Base-by-base conservation (phyloP, 2,888 invertebrate species). In the Andrena bicolor region DNA sequence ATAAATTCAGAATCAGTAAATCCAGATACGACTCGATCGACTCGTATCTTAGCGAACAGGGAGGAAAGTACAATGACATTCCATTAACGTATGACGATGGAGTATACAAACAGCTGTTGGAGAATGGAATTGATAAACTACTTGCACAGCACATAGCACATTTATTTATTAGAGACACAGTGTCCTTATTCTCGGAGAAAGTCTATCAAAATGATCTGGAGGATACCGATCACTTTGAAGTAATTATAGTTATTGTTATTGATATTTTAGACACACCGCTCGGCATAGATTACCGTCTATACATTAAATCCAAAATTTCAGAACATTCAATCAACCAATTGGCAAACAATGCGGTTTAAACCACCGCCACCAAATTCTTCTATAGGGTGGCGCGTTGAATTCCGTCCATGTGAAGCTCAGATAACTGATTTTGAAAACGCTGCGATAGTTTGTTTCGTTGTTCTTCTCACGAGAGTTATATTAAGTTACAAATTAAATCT, bases 361-460 rank as follows among this genome's bases (percentile, higher is more conserved):
- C 99, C 99, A 41, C 99, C 99, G 60, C 99, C 99, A 30, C 98
- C 99, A 0, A 97, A 98, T 93, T 98, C 98, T 8, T 95, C 98
- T 68, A 99, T 99, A 91, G 99, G 99, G 51, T 99, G 99, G 99
- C 96, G 99, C 87, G 99, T 99, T 0, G 99, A 99, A 95, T 99
- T 99, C 95, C 96, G 99, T 35, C 99, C 99, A 58, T 99, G 99
- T 94, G 99, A 99, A 94, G 98, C 98, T 26, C 99, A 99, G 94
- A 96, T 99, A 88, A 99, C 99, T 0, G 99, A 99, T 95, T 99
- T 99, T 95, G 99, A 99, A 95, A 99, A 99, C 95, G 99, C 99
- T 0, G 99, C 99, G 3, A 97, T 98, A 91, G 99, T 99, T 26
- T 99, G 99, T 93, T 99, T 99, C 94, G 97, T 99, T 16, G 99